Conservation (phyloP, 2,113 vertebrate genomes). For the Mirza zaza region DNA sequence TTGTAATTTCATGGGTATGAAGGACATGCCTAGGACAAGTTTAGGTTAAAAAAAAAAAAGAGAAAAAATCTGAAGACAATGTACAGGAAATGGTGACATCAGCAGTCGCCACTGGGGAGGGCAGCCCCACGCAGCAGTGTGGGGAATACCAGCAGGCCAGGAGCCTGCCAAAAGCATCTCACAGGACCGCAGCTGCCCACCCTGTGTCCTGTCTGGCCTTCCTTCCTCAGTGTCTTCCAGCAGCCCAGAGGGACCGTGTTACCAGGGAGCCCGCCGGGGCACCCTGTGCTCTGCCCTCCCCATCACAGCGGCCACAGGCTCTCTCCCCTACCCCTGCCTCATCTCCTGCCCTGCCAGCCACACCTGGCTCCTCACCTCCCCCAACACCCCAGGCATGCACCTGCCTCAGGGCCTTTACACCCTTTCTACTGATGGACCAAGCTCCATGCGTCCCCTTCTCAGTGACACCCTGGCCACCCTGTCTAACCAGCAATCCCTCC, state of each 20-base stretch:
- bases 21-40: neutral
- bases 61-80: neutral
- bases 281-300: neutral
- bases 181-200: neutral
- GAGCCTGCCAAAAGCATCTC: neutral
- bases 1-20: neutral
- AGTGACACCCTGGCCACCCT: neutral
- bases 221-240: neutral
- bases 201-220: fast-evolving
- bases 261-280: neutral
- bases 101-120: neutral
- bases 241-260: neutral
- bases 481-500: neutral
- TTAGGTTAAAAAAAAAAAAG: neutral
- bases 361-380: neutral
- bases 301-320: neutral
- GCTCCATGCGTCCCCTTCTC: neutral
- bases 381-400: neutral
- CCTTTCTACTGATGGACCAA: neutral
- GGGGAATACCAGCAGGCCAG: neutral
- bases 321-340: neutral
- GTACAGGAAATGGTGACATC: neutral
- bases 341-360: neutral
- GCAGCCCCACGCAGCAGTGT: too few species aligned
- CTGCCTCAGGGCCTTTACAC: neutral